These are phyloP conservation scores for Paratilapia polleni DNA, from an alignment of 2,113 vertebrate genomes.

Conservation along the genomic window DNA sequence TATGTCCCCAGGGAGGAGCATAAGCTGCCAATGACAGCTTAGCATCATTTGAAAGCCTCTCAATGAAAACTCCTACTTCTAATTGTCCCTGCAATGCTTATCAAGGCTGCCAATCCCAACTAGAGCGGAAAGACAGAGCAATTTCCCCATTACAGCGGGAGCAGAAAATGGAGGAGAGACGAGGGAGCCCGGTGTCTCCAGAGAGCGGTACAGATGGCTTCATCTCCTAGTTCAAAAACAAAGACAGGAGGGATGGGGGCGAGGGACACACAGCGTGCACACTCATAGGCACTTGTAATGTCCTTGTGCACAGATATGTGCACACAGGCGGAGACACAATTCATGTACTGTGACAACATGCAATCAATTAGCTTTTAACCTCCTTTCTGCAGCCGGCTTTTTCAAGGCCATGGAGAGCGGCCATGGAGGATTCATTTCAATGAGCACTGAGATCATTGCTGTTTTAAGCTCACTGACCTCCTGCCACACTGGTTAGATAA, in stretches of 20 bases:
- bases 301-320: slow-evolving; percentile 34
- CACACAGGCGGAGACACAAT: slow-evolving; percentile 8
- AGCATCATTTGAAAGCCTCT: slow-evolving; percentile 67
- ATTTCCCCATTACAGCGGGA: slow-evolving; percentile 76
- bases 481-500: slow-evolving; percentile 35
- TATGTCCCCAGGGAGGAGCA: slow-evolving; percentile 25
- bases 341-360: slow-evolving; percentile 43
- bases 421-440: slow-evolving; percentile 36
- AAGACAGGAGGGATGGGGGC: slow-evolving; percentile 64
- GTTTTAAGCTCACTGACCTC: slow-evolving; percentile 36
- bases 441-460: slow-evolving; percentile 46
- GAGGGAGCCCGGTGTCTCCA: slow-evolving; percentile 67
- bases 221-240: slow-evolving; percentile 77
- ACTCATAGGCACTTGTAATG: slow-evolving; percentile 13
- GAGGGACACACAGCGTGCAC: slow-evolving; percentile 2
- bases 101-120: slow-evolving; percentile 78
- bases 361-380: slow-evolving; percentile 72
- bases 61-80: slow-evolving; percentile 70
- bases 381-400: slow-evolving; percentile 31
- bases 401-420: slow-evolving; percentile 25
- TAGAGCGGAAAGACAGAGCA: slow-evolving; percentile 79
- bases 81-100: slow-evolving; percentile 79
- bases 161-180: slow-evolving; percentile 71
- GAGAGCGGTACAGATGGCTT: slow-evolving; percentile 78
- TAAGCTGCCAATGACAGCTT: slow-evolving; percentile 63